phyloP scores from a whole-genome alignment of 2,888 invertebrate genomes.

The Athetis lepigone region DNA sequence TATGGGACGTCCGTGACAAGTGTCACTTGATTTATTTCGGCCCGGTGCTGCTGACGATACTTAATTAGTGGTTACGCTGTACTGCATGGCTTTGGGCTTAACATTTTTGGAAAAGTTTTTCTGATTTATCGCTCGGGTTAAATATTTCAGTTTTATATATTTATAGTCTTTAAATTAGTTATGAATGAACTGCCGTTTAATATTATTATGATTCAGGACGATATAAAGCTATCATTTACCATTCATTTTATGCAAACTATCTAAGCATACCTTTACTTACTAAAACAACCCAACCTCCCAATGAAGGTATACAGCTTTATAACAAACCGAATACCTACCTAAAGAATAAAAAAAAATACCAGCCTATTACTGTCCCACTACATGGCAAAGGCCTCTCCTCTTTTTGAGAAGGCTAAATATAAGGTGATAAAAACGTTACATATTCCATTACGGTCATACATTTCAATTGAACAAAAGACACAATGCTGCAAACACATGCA shows the following conservation, averaged over 20 bases:
- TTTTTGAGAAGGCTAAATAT: no score
- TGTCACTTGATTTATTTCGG: slow-evolving; percentile 78
- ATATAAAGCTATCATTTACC: no score
- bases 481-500: slow-evolving; percentile 46
- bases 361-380: no score
- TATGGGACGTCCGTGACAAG: slow-evolving; percentile 79
- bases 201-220: no score
- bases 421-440: slow-evolving; percentile 9
- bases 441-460: slow-evolving; percentile 26
- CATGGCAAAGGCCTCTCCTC: no score
- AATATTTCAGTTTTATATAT: slow-evolving; percentile 6
- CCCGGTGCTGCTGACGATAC: slow-evolving; percentile 58
- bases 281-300: no score
- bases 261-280: no score
- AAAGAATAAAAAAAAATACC: neutral
- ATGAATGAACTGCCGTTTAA: no score
- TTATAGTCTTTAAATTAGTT: neutral
- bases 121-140: slow-evolving; percentile 11
- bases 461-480: slow-evolving; percentile 42
- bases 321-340: no score
- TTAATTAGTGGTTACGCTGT: slow-evolving; percentile 61
- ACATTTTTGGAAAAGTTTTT: slow-evolving; percentile 15
- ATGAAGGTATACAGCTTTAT: no score
- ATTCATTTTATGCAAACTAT: slow-evolving; percentile 7
- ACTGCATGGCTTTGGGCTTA: slow-evolving; percentile 24